Conservation (phyloP, 2,113 vertebrate species). For the Prinia subflava region DNA sequence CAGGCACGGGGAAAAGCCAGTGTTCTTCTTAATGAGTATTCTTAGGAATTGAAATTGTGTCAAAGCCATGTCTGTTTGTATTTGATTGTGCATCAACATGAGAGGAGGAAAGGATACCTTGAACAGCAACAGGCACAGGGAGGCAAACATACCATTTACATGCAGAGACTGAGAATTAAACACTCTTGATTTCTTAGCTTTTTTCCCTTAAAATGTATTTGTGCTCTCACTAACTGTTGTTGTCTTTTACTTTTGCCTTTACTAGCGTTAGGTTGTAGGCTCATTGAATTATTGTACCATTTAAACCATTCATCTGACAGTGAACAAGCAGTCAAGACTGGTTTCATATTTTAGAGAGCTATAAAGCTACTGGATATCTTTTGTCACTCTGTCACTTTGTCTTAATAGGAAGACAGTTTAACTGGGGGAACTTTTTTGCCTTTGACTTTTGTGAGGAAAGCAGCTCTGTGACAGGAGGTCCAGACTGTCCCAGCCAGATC, state of each 20-base stretch:
- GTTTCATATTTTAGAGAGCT: conserved; percentile 19
- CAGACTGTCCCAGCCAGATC: not conserved
- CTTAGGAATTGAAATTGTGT: not conserved
- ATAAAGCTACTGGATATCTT: conserved; percentile 13
- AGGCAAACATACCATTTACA: not conserved
- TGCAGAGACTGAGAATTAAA: not conserved
- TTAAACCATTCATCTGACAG: not conserved
- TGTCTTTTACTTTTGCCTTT: not conserved
- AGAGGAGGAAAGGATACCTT: not conserved
- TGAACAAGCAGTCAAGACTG: conserved; percentile 8
- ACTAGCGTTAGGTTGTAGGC: not conserved
- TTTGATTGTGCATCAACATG: not conserved
- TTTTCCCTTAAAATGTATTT: not conserved
- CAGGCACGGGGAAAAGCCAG: not conserved
- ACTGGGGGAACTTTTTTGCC: not conserved
- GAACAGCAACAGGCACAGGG: not conserved
- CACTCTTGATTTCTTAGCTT: not conserved
- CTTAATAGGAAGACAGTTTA: not conserved
- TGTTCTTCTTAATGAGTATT: not conserved
- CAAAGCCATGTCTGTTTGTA: not conserved
- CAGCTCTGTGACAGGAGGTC: not conserved
- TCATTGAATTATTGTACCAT: conserved; percentile 10
- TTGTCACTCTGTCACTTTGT: conserved; percentile 1
- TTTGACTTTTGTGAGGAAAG: not conserved
- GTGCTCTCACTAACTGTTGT: not conserved